A percentile compares a stretch with the other conserved stretches of the same genome.
phyloP scores from a whole-genome alignment of 2,888 invertebrate genomes.

The Rhogogaster chlorosoma region DNA sequence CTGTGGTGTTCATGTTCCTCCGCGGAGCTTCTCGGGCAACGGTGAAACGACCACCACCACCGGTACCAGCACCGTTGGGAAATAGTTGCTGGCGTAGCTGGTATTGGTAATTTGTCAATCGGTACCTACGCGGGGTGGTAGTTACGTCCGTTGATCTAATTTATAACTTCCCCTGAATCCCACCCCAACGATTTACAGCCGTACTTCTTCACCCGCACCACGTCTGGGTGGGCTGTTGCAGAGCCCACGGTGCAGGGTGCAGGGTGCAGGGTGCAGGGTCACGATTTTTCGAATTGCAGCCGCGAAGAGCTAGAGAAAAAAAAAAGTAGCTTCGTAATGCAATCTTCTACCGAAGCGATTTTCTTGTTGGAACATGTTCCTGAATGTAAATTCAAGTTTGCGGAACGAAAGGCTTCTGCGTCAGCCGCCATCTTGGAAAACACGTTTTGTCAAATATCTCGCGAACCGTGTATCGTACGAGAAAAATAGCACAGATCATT shows the following conservation, averaged over 20 bases:
- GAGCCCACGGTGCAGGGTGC: background rate
- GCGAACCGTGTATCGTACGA: too few species aligned
- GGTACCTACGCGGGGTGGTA: constrained; percentile 30
- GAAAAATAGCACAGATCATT: too few species aligned
- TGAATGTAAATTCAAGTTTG: too few species aligned
- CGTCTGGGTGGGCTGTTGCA: background rate
- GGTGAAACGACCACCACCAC: background rate
- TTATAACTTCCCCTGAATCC: constrained; percentile 15
- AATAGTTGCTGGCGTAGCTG: constrained; percentile 33
- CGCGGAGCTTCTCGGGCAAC: background rate
- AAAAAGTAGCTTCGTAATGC: too few species aligned
- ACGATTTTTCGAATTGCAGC: background rate
- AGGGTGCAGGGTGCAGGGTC: too few species aligned
- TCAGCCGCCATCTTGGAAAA: too few species aligned
- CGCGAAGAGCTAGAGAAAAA: too few species aligned
- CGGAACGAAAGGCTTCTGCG: too few species aligned
- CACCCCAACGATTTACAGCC: constrained; percentile 7
- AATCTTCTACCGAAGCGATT: too few species aligned
- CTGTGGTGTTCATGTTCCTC: background rate
- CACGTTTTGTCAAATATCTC: too few species aligned
- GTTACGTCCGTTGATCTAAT: constrained; percentile 39
- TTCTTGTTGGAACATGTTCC: too few species aligned
- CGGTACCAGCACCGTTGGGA: constrained; percentile 27
- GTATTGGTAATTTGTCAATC: constrained; percentile 46
- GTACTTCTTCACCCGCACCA: constrained; percentile 23